Percentiles rank a stretch among this genome's conserved stretches.
Conservation (phyloP, 2,888 invertebrate species). For the Hypena proboscidalis region DNA sequence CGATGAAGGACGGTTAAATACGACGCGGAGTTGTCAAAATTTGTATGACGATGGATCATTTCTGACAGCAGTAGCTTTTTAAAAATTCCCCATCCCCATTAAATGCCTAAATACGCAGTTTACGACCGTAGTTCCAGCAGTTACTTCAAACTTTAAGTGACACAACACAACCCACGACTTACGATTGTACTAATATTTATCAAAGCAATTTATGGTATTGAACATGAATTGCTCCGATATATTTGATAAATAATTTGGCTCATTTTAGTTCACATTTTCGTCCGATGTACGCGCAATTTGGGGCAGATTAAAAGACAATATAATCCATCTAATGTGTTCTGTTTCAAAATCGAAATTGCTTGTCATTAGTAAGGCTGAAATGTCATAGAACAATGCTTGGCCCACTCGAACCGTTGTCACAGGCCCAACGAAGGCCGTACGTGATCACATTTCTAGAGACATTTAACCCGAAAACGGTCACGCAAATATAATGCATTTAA, state of each 20-base stretch:
- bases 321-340: slow-evolving; percentile 69
- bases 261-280: slow-evolving; percentile 38
- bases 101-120: too few species aligned
- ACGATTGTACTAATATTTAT: not conserved
- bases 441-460: slow-evolving; percentile 79
- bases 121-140: not conserved
- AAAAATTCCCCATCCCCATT: too few species aligned
- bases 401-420: slow-evolving; percentile 62
- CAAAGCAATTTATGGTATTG: not conserved
- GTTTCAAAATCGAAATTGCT: slow-evolving; percentile 82
- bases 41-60: too few species aligned
- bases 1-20: too few species aligned
- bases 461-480: slow-evolving; percentile 69
- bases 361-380: slow-evolving; percentile 82
- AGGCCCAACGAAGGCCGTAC: slow-evolving; percentile 75
- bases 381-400: slow-evolving; percentile 83
- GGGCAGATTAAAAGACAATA: slow-evolving; percentile 71
- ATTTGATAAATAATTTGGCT: slow-evolving; percentile 29
- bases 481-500: slow-evolving; percentile 68
- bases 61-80: too few species aligned
- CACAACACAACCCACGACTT: slow-evolving; percentile 42
- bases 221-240: slow-evolving; percentile 34
- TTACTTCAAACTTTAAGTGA: slow-evolving; percentile 14
- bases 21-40: too few species aligned
- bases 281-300: slow-evolving; percentile 54